phyloP scores from a whole-genome alignment of 2,797 vertebrate species.

The Rhinophrynus dorsalis region DNA sequence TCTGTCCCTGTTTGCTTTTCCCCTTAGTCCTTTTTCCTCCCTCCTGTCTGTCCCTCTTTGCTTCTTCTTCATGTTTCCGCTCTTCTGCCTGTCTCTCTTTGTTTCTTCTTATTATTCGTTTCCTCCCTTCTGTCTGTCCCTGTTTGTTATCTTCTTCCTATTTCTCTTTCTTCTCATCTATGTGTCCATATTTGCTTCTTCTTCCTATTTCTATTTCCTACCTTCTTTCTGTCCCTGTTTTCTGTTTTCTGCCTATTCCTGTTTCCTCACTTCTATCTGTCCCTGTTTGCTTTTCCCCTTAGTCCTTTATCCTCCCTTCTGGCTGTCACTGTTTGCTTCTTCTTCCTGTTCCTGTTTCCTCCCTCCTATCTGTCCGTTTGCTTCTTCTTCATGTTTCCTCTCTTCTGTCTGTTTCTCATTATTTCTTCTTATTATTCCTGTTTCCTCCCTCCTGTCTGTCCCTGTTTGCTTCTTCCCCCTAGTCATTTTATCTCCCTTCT shows the following conservation, averaged over 20 bases:
- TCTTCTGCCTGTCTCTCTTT: neutral
- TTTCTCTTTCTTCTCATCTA: neutral
- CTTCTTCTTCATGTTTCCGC: neutral
- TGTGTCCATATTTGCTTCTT: neutral
- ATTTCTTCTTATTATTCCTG: too few species aligned
- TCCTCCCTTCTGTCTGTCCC: neutral
- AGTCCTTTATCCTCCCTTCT: too few species aligned
- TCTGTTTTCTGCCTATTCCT: too few species aligned
- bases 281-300: too few species aligned
- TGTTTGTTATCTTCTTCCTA: neutral
- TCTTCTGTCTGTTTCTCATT: constrained; percentile 1
- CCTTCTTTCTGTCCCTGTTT: neutral
- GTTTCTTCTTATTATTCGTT: neutral
- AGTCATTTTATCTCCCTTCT: neutral
- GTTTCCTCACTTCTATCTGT: too few species aligned
- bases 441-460: too few species aligned
- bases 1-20: neutral
- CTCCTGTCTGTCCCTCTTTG: neutral
- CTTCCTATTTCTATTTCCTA: neutral
- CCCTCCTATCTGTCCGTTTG: too few species aligned
- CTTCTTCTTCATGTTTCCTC: too few species aligned
- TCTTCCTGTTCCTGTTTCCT: too few species aligned
- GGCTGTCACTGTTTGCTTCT: too few species aligned
- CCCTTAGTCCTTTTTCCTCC: neutral
- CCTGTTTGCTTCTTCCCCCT: too few species aligned